phyloP scores from a whole-genome alignment of 2,888 invertebrate genomes.

The Acleris cristana region DNA sequence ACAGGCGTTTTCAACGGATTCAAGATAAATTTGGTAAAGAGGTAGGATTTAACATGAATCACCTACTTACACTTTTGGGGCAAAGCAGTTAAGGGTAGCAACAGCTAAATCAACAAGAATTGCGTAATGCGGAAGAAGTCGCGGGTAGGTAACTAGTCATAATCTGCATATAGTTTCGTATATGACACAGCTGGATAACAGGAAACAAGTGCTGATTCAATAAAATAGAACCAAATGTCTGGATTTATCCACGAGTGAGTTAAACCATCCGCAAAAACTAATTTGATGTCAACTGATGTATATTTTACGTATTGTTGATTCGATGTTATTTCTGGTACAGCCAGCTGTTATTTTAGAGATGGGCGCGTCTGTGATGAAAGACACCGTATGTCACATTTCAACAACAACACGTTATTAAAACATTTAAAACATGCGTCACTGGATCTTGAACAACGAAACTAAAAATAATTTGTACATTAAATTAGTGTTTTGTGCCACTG shows the following conservation, averaged over 20 bases:
- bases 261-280: conserved; percentile 14
- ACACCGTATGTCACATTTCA: conserved; percentile 22
- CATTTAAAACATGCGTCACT: conserved; percentile 60
- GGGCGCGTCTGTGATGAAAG: conserved; percentile 23
- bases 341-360: conserved; percentile 27
- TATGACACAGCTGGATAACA: too few species aligned
- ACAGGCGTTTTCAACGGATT: too few species aligned
- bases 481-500: background rate
- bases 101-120: too few species aligned
- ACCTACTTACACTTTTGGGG: too few species aligned
- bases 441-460: conserved; percentile 32
- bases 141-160: too few species aligned
- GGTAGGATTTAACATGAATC: too few species aligned
- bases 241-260: background rate
- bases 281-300: conserved; percentile 24
- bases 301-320: conserved; percentile 13
- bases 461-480: conserved; percentile 1
- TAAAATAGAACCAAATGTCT: background rate
- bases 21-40: too few species aligned
- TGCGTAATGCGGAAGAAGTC: too few species aligned
- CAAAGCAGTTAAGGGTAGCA: too few species aligned
- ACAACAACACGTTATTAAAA: conserved; percentile 50
- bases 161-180: too few species aligned
- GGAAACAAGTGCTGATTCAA: too few species aligned
- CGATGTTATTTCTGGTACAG: conserved; percentile 19